Evolutionary conservation across 2,888 invertebrate genomes (phyloP).

Genomic region (Pammene fasciana): DNA sequence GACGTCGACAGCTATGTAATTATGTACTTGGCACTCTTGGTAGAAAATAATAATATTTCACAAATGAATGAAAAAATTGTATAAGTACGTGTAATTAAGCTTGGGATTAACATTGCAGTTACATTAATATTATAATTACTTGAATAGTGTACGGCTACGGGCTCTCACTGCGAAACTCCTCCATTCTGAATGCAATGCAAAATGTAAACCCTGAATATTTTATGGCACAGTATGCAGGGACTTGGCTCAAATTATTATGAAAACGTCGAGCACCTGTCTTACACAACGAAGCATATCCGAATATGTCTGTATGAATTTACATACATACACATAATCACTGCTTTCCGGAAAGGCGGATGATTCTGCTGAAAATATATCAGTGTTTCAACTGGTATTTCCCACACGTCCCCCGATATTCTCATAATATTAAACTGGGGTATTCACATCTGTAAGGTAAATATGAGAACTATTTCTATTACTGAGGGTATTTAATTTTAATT

Average conservation of each 20-base stretch:
- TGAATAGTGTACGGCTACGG: not conserved
- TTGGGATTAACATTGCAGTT: too few species aligned
- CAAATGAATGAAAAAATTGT: too few species aligned
- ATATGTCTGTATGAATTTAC: slow-evolving; percentile 5
- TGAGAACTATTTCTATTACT: too few species aligned
- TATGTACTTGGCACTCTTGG: too few species aligned
- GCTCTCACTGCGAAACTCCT: slow-evolving; percentile 13
- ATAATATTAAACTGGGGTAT: too few species aligned
- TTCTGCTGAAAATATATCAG: not conserved
- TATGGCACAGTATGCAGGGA: slow-evolving; percentile 3
- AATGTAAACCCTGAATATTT: slow-evolving; percentile 26
- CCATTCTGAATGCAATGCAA: slow-evolving; percentile 21
- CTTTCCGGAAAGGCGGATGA: not conserved
- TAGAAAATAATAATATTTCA: too few species aligned
- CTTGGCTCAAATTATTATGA: slow-evolving; percentile 19
- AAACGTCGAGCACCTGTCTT: slow-evolving; percentile 17
- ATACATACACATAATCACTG: slow-evolving; percentile 6
- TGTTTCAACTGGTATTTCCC: not conserved
- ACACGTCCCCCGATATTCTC: not conserved
- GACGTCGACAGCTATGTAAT: too few species aligned
- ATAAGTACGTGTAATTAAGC: not conserved
- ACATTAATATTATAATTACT: not conserved
- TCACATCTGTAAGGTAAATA: too few species aligned
- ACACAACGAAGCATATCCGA: slow-evolving; percentile 3
- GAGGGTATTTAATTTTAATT: too few species aligned